Conservation (phyloP, 2,797 vertebrate species). For the Mus caroli region DNA sequence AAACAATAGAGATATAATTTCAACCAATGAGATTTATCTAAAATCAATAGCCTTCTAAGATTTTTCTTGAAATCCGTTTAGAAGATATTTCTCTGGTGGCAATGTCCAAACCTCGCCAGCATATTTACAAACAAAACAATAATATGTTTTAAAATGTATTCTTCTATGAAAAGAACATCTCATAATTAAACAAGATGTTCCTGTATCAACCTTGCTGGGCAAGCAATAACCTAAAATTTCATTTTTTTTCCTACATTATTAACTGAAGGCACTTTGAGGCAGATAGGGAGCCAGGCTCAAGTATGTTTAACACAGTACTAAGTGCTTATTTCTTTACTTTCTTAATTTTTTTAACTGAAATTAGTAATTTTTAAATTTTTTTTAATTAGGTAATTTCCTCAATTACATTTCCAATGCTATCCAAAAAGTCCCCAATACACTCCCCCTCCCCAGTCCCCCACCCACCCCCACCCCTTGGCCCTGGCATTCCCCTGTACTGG, state of each 20-base stretch:
- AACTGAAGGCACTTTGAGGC: background rate
- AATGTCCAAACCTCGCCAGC: background rate
- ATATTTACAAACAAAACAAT: background rate
- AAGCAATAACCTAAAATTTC: background rate
- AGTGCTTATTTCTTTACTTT: background rate
- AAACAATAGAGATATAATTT: background rate
- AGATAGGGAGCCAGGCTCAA: background rate
- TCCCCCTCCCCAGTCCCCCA: too few species aligned
- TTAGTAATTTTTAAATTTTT: too few species aligned
- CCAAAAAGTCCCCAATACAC: too few species aligned
- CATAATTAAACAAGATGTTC: background rate
- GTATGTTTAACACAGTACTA: background rate
- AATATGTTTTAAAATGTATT: constrained; percentile 23
- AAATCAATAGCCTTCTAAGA: background rate
- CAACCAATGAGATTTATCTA: background rate
- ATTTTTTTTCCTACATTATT: constrained; percentile 40
- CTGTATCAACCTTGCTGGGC: background rate
- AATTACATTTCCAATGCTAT: too few species aligned
- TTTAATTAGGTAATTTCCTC: too few species aligned
- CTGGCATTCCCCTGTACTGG: too few species aligned
- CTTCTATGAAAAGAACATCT: background rate
- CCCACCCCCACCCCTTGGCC: too few species aligned
- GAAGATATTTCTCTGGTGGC: constrained; percentile 6
- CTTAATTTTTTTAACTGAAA: background rate
- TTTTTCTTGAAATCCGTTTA: background rate